These are phyloP conservation scores for Drosophila triauraria DNA, from an alignment of 1,140 invertebrate species.

Conservation along the genomic window DNA sequence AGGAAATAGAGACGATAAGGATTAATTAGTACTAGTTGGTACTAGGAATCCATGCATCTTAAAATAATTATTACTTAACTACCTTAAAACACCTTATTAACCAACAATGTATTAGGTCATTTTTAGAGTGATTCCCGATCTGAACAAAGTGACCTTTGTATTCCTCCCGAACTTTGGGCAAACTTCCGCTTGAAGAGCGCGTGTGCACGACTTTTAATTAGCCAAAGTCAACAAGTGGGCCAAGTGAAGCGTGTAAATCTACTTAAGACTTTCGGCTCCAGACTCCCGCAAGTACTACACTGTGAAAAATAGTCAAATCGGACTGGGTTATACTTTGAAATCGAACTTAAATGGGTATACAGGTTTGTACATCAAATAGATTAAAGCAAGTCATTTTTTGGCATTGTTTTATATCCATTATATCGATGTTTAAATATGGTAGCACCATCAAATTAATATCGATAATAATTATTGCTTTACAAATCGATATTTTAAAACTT, in stretches of 20 bases:
- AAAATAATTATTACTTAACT: not conserved
- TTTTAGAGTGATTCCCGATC: slow-evolving; percentile 13
- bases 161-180: slow-evolving; percentile 20
- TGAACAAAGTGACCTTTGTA: slow-evolving; percentile 38
- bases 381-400: too few species aligned
- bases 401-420: too few species aligned
- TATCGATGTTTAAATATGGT: too few species aligned
- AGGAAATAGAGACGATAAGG: too few species aligned
- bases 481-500: too few species aligned
- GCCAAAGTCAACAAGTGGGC: slow-evolving; percentile 68
- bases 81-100: not conserved
- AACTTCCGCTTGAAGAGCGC: slow-evolving; percentile 50
- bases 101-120: not conserved
- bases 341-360: too few species aligned
- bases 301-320: not conserved
- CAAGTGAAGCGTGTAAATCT: slow-evolving; percentile 63
- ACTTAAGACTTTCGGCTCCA: slow-evolving; percentile 52
- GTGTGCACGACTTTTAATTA: slow-evolving; percentile 71
- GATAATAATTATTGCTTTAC: too few species aligned
- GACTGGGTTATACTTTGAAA: too few species aligned
- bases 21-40: too few species aligned
- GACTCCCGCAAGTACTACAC: slow-evolving; percentile 13
- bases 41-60: not conserved
- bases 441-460: too few species aligned
- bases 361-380: too few species aligned